These are phyloP conservation scores for Adela reaumurella DNA, from an alignment of 2,888 invertebrate genomes.

Conservation along the genomic window DNA sequence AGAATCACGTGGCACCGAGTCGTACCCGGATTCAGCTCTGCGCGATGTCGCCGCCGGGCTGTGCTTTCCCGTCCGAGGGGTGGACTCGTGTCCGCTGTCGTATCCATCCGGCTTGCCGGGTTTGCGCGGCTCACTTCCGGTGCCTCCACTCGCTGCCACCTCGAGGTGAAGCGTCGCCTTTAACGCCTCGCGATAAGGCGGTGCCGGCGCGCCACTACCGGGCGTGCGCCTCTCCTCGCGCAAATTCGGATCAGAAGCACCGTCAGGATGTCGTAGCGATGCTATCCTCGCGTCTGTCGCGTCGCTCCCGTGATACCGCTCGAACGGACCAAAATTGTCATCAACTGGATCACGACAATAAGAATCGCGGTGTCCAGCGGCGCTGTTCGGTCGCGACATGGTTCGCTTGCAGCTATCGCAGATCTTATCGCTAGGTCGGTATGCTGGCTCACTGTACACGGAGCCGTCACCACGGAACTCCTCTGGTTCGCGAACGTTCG, in stretches of 20 bases:
- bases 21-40: constrained; percentile 86
- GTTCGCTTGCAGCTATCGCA: constrained; percentile 73
- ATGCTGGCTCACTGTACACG: constrained; percentile 84
- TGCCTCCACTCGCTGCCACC: constrained; percentile 18
- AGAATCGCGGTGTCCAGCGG: constrained; percentile 61
- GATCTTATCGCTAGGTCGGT: constrained; percentile 67
- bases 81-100: constrained; percentile 81
- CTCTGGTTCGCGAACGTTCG: constrained; percentile 66
- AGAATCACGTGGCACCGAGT: constrained; percentile 84
- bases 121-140: constrained; percentile 15
- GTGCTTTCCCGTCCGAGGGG: constrained; percentile 76
- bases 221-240: constrained; percentile 64
- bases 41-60: constrained; percentile 75
- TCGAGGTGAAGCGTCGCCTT: constrained; percentile 48
- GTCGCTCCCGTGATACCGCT: constrained; percentile 58
- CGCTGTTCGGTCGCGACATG: constrained; percentile 65
- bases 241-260: constrained; percentile 89
- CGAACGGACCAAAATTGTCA: constrained; percentile 56
- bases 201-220: constrained; percentile 61
- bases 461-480: constrained; percentile 72
- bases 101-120: constrained; percentile 67
- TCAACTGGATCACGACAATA: constrained; percentile 53
- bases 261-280: constrained; percentile 82
- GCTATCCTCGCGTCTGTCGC: constrained; percentile 60
- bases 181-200: constrained; percentile 53